phyloP scores from a whole-genome alignment of 2,113 vertebrate species.

The Petrocephalus microphthalmus region DNA sequence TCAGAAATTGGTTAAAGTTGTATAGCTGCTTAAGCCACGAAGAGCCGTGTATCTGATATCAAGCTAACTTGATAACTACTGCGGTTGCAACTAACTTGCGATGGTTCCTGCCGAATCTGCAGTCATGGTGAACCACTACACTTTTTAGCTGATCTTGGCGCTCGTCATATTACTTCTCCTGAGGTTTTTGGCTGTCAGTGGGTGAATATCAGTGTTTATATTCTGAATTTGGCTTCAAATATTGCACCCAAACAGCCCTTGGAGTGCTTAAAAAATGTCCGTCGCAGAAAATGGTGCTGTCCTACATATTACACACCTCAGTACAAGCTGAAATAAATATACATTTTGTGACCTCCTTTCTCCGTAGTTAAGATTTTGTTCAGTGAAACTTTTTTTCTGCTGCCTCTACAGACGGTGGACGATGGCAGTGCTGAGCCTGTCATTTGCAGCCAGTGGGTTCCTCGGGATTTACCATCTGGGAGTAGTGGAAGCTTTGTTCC shows the following conservation, averaged over 20 bases:
- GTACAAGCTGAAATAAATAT: not conserved
- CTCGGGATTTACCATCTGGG: conserved; percentile 88
- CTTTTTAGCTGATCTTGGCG: not conserved
- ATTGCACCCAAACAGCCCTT: not conserved
- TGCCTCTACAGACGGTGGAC: conserved; percentile 8
- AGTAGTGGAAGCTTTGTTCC: conserved; percentile 67
- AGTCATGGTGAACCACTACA: not conserved
- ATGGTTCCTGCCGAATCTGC: not conserved
- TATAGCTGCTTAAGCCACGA: not conserved
- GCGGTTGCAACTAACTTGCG: not conserved
- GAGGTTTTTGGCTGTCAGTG: not conserved
- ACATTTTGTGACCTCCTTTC: not conserved
- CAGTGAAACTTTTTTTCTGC: not conserved
- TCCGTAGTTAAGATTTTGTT: not conserved
- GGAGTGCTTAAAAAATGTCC: too few relatives aligned
- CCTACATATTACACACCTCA: not conserved
- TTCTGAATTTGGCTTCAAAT: not conserved
- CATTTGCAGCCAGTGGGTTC: conserved; percentile 84
- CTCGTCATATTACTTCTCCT: not conserved
- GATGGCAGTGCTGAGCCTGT: conserved; percentile 74
- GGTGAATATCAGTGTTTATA: not conserved
- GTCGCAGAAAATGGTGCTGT: not conserved
- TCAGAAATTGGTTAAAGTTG: not conserved
- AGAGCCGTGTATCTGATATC: not conserved
- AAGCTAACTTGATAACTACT: not conserved